Evolutionary conservation across 1,140 invertebrate genomes (phyloP), one percentile per base, ranked within the genome.

Genomic region (Conus betulinus): DNA sequence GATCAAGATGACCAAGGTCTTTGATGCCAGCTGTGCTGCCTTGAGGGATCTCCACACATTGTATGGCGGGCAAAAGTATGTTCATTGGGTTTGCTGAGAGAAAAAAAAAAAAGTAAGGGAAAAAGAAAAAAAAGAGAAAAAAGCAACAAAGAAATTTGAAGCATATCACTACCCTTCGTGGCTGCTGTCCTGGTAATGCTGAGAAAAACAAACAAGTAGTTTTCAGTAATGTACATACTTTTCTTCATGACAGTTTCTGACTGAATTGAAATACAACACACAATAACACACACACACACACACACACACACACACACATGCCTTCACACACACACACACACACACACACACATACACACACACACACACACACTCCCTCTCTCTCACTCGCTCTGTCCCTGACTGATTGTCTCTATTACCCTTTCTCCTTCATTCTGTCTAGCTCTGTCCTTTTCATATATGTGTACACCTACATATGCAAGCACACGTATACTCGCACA

Each of bases 1-100:
- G 84, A 76, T 85, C 67, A 85, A 85, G 67, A 25, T 85, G 39
- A 51, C 84, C 63, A 74, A 63, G 23, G 63, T 85, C 17, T 27
- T 76, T 15, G 84, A 85, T 27, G 74, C n/a, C 39, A 71, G 23
- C 8, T 23, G 8, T 11, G 57, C 8, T 15, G 57, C 57, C 57
- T 15, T 60, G 57, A 60, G 15, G 76, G 20, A 13, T 74, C 20
- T 74, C 71, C 7, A 0, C 20, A 74, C 71, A 11, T 8, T 8
- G 7, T 78, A 11, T 7, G 76, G 76, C 25, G 25, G 7, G 7
- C 20, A 78, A 39, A 39, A 78, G 11, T 78, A 39, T 11, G 76
- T n/a, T 17, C 25, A 25, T 23, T 39, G 39, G 23, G 7, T 27
- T 60, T 11, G 15, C 57, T 60, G 15, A 60, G 57, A 39, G 39